Evolutionary conservation across 2,888 invertebrate species (phyloP).

Genomic region (Chydorus sphaericus): DNA sequence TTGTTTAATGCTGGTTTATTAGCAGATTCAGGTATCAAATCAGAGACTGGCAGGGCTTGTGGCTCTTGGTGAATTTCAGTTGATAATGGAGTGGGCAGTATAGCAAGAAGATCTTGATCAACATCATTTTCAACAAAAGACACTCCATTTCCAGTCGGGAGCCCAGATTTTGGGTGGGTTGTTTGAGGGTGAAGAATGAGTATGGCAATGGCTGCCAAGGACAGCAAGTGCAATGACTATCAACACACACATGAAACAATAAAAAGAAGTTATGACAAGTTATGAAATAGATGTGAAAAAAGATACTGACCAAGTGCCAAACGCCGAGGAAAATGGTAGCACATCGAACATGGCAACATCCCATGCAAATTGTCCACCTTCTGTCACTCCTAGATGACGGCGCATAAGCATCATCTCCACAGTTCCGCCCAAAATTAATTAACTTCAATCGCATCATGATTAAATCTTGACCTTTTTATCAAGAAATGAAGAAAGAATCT

Average conservation of each 20-base stretch:
- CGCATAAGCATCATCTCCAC: background rate
- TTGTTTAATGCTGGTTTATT: background rate
- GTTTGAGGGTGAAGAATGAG: slow-evolving; percentile 57
- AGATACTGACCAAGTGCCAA: slow-evolving; percentile 68
- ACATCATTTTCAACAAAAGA: background rate
- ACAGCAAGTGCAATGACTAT: slow-evolving; percentile 59
- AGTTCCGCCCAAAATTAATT: background rate
- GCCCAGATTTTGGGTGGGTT: slow-evolving; percentile 32
- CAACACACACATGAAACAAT: slow-evolving; percentile 20
- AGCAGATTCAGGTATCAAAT: background rate
- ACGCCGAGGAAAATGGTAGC: slow-evolving; percentile 65
- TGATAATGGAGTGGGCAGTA: slow-evolving; percentile 54
- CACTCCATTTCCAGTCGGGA: slow-evolving; percentile 4
- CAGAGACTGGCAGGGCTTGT: slow-evolving; percentile 1
- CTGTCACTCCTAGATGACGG: no score
- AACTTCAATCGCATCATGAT: slow-evolving; percentile 16
- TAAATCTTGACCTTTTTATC: background rate
- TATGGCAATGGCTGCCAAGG: slow-evolving; percentile 55
- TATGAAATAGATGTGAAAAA: no score
- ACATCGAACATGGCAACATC: slow-evolving; percentile 67
- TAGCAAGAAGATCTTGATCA: slow-evolving; percentile 20
- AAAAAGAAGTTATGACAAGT: background rate
- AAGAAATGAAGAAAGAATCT: no score
- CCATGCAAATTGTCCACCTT: slow-evolving; percentile 67
- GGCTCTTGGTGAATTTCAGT: slow-evolving; percentile 28